Conservation (phyloP, 2,113 vertebrate species). For the Brienomyrus brachyistius region DNA sequence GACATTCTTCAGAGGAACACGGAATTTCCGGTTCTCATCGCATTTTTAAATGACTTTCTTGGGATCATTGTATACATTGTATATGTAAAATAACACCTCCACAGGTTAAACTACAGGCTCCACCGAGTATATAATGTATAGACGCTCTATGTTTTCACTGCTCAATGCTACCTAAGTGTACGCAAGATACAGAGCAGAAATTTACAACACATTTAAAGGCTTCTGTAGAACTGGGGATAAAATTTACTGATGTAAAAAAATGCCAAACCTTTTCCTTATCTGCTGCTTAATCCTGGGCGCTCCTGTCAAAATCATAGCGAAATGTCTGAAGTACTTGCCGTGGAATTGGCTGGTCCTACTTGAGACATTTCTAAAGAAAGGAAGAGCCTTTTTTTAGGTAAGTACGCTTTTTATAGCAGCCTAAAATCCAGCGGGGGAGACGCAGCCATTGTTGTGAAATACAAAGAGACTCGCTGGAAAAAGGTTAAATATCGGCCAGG, state of each 20-base stretch:
- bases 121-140: not conserved
- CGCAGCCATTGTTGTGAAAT: not conserved
- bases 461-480: not conserved
- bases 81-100: not conserved
- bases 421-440: not conserved
- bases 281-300: slow-evolving; percentile 33
- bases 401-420: slow-evolving; percentile 1
- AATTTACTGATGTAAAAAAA: slow-evolving; percentile 40
- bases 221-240: slow-evolving; percentile 40
- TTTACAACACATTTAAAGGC: slow-evolving; percentile 50
- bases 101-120: not conserved
- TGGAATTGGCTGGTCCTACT: slow-evolving; percentile 11
- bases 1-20: not conserved
- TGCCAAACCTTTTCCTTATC: slow-evolving; percentile 54
- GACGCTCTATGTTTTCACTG: not conserved
- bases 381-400: not conserved
- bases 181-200: slow-evolving; percentile 23
- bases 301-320: slow-evolving; percentile 5
- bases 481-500: slow-evolving; percentile 12
- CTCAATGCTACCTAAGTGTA: not conserved
- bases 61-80: not conserved
- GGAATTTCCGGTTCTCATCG: not conserved
- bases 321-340: slow-evolving; percentile 7
- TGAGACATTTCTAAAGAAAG: not conserved
- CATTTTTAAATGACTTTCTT: not conserved